Base-by-base conservation (phyloP, 2,888 invertebrate species). In the Hyposoter dolosus region DNA sequence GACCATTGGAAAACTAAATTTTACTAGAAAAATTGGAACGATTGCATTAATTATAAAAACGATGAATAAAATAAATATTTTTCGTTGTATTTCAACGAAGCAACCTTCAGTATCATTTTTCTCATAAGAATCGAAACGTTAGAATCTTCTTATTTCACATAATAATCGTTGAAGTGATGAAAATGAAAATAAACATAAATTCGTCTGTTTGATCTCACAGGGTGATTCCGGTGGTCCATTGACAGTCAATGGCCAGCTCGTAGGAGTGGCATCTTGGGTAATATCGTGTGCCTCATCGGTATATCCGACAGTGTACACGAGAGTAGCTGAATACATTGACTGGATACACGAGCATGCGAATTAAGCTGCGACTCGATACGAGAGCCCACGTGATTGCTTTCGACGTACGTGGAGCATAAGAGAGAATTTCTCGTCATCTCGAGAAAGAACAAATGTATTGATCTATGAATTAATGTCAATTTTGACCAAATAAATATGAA, bases 141-240 rank as follows among this genome's bases (percentile, higher is more conserved):
- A n/a, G 6, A 6, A 6, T 66, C 9, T 66, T 40, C 40, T 68
- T n/a, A 9, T 4, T 32, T 1, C 28, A 32, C 28, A 17, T 0
- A 40, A 19, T 28, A 23, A 66, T 12, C 0, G 32, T 19, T 5
- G 5, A 53, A 28, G 19, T n/a, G 40, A 7, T 40, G 5, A 17
- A 32, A 66, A 5, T 19, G 3, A 40, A 12, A 66, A 9, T 40
- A 10, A 10, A 32, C 15, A n/a, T n/a, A 12, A 28, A 19, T 19
- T 23, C 23, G 5, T 15, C 6, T 56, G 43, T 79, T 17, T 45
- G 12, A 47, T 63, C 68, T 69, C 79, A 0, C 76, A 93, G 93
- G 92, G 91, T 86, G 93, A 93, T 83, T 91, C 92, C 32, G 92
- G 93, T 80, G 92, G 93, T 74, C 92, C 92, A 65, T 84, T 93